Evolutionary conservation across 2,888 invertebrate genomes (phyloP), one percentile per base, ranked within the genome.

Genomic region (Oscheius sp.): DNA sequence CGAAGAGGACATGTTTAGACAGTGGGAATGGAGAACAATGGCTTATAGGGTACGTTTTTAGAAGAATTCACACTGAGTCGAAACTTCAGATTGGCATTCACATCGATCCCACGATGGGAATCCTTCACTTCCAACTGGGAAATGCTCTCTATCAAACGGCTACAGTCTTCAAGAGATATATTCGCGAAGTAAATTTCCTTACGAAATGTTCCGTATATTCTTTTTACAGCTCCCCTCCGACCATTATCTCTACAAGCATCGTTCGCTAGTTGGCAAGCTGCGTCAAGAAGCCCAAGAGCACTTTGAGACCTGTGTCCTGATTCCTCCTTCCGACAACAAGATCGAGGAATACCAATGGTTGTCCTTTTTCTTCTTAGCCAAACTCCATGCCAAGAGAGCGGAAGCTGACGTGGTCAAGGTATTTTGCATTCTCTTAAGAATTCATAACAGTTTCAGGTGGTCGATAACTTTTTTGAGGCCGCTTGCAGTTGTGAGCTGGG

Each of bases 401-500:
- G 63, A 74, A 55, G 70, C 59, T 35, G 77, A 80, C 37, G 71
- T 76, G 11, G 68, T 81, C 1, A 78, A 76, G 70, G 81, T 78
- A 42, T 9, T 29, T 13, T 11, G 33, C 32, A 50, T 33, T 59
- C 32, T 37, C 32, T 60, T 37, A 32, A 57, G 59, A 53, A 53
- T 21, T 7, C 13, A 53, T 21, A 11, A 2, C 53, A 35, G n/a
- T n/a, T 35, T 53, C 42, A 78, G 77, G 76, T 80, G n/a, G 75
- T 82, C 0, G 84, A 84, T 42, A 60, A 73, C 47, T 74, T 82
- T 62, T 84, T 77, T 74, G 84, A 84, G 48, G 78, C 82, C 0
- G 84, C 84, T 10, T 84, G 84, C 68, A 75, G 79, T n/a, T 79
- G 81, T 32, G 78, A 84, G 62, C 62, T 82, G n/a, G 68, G 71